Evolutionary conservation across 2,797 vertebrate species (phyloP).

Genomic region (Neosilurus hyrtlii): DNA sequence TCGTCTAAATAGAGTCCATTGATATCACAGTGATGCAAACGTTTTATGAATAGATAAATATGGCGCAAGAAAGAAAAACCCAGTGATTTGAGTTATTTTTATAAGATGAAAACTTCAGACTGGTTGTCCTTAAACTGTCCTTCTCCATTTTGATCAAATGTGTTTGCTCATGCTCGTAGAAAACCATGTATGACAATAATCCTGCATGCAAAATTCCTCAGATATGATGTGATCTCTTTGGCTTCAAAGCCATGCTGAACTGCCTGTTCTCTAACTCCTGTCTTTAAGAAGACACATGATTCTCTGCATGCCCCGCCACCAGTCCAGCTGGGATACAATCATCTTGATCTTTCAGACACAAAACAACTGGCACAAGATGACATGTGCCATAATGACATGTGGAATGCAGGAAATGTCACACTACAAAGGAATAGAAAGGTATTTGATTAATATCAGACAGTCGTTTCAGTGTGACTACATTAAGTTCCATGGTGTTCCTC

Average conservation of each 20-base stretch:
- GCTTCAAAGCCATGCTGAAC: constrained; percentile 37
- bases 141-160: constrained; percentile 12
- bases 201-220: constrained; percentile 31
- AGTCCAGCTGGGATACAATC: background rate
- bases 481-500: background rate
- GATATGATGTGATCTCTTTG: constrained; percentile 51
- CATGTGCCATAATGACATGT: background rate
- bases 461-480: background rate
- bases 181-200: constrained; percentile 48
- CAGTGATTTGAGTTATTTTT: background rate
- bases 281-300: constrained; percentile 40
- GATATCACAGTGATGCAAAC: constrained; percentile 15
- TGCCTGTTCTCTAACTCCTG: constrained; percentile 48
- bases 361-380: background rate
- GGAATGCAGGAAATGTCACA: background rate
- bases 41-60: background rate
- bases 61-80: constrained; percentile 11
- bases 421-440: background rate
- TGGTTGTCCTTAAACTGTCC: background rate
- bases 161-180: constrained; percentile 4
- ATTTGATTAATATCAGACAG: background rate
- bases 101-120: background rate
- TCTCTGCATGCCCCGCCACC: background rate
- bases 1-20: background rate
- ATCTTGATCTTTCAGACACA: background rate